A percentile compares a stretch with the other conserved stretches of the same genome.
Conservation (phyloP, 2,113 vertebrate genomes). For the Mirounga angustirostris region DNA sequence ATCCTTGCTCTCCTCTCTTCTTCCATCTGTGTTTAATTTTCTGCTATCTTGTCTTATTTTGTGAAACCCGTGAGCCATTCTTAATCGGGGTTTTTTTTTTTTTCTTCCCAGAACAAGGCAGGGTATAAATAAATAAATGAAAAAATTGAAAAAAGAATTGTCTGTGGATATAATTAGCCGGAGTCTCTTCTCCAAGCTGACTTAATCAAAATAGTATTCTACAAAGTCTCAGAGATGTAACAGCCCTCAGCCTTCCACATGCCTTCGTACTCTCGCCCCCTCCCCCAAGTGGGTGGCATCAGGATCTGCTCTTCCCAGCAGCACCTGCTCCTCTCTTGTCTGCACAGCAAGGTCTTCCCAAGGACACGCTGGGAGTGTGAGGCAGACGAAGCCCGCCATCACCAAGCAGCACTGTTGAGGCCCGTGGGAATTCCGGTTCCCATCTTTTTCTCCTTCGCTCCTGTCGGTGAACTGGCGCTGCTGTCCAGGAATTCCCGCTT, state of each 20-base stretch:
- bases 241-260: not conserved
- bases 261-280: not conserved
- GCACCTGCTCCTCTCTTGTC: not conserved
- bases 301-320: not conserved
- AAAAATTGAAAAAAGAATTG: not conserved
- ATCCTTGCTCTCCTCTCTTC: not conserved
- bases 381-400: rapidly evolving
- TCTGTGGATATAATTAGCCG: not conserved
- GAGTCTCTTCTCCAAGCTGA: not conserved
- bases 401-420: rapidly evolving
- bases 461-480: not conserved
- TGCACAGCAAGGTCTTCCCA: not conserved
- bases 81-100: not conserved
- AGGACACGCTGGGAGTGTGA: too few relatives aligned
- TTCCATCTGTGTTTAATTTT: not conserved
- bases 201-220: not conserved
- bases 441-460: rapidly evolving
- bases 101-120: not conserved
- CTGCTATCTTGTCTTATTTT: not conserved
- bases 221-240: not conserved
- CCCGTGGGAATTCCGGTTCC: not conserved
- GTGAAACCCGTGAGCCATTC: not conserved
- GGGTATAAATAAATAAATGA: not conserved
- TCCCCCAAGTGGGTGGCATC: rapidly evolving
- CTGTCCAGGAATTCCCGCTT: not conserved